Evolutionary conservation across 2,797 vertebrate species (phyloP).

Genomic region (Somateria mollissima): DNA sequence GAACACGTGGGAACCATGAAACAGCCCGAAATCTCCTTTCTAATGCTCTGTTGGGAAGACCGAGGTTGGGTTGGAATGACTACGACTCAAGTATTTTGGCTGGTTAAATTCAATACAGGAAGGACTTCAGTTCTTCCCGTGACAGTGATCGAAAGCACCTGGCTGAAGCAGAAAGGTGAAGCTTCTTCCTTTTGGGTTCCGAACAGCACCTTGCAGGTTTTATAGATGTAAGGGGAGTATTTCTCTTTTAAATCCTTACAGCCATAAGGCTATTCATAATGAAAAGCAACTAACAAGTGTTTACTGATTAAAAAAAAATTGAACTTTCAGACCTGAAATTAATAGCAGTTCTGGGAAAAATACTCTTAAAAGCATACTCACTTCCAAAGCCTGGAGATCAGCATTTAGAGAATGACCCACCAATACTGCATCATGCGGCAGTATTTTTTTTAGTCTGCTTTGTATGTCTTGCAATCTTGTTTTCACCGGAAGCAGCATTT

Average conservation of each 20-base stretch:
- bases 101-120: background rate
- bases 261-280: background rate
- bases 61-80: background rate
- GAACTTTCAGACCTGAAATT: background rate
- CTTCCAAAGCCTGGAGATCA: conserved; percentile 87
- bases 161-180: background rate
- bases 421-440: conserved; percentile 87
- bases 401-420: conserved; percentile 89
- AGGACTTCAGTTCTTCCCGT: background rate
- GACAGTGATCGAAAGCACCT: background rate
- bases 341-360: background rate
- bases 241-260: background rate
- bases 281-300: background rate
- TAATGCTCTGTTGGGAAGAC: background rate
- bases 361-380: conserved; percentile 67
- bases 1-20: background rate
- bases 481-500: conserved; percentile 82
- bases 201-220: background rate
- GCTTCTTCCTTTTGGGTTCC: background rate
- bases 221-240: background rate
- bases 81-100: background rate
- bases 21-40: background rate
- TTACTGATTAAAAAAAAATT: background rate
- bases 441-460: conserved; percentile 76
- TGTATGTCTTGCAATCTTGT: conserved; percentile 86